These are phyloP conservation scores for Coregonus suidteri DNA, from an alignment of 2,797 vertebrate species.

Conservation along the genomic window DNA sequence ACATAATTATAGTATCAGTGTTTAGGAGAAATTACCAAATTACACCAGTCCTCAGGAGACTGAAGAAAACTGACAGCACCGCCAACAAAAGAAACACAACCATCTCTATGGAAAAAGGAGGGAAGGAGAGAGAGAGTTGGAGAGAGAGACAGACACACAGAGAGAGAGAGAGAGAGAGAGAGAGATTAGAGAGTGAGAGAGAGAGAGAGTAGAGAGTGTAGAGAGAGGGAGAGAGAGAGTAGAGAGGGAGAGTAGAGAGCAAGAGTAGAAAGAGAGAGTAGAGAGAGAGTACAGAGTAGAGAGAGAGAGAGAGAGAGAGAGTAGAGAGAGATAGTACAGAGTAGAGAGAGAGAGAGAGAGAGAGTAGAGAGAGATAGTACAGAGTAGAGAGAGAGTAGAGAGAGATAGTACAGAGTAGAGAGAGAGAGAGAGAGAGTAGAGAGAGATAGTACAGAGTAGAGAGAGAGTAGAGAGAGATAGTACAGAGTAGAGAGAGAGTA, in stretches of 20 bases:
- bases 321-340: too few relatives aligned
- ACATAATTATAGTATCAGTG: conserved; percentile 84
- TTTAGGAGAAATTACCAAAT: conserved; percentile 85
- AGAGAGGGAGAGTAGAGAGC: too few relatives aligned
- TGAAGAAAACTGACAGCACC: conserved; percentile 69
- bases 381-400: too few relatives aligned
- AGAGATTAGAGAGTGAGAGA: neutral
- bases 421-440: too few relatives aligned
- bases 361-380: too few relatives aligned
- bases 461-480: neutral
- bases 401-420: too few relatives aligned
- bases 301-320: too few relatives aligned
- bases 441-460: too few relatives aligned
- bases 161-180: neutral
- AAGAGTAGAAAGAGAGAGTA: too few relatives aligned
- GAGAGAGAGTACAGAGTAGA: too few relatives aligned
- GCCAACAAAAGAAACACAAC: conserved; percentile 59
- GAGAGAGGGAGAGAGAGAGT: too few relatives aligned
- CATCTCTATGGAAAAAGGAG: neutral
- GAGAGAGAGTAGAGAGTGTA: neutral
- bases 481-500: neutral
- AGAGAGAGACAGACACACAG: neutral
- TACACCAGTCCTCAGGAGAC: conserved; percentile 75
- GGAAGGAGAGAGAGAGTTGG: neutral
- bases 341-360: too few relatives aligned